Percentiles rank a stretch among this genome's conserved stretches.
These are phyloP conservation scores for Andrena hattorfiana DNA, from an alignment of 2,888 invertebrate genomes.

Conservation along the genomic window DNA sequence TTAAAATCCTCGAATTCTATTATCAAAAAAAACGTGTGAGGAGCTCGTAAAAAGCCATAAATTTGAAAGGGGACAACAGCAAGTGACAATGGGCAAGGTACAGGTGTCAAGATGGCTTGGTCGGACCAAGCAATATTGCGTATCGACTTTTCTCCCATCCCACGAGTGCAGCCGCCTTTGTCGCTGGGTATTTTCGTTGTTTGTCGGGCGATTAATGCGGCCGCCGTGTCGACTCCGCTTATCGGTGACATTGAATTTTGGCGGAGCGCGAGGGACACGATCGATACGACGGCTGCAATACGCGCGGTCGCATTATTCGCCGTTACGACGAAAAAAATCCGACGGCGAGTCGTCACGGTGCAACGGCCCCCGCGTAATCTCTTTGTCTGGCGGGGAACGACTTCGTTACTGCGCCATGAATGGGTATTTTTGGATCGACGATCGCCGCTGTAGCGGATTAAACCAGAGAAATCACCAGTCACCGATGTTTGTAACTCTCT, in stretches of 20 bases:
- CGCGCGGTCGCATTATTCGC: conserved; percentile 5
- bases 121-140: background rate
- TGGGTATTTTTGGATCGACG: conserved; percentile 39
- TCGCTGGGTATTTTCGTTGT: conserved; percentile 37
- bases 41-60: no score
- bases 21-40: no score
- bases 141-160: conserved; percentile 1
- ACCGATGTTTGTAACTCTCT: background rate
- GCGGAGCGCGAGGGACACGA: conserved; percentile 20
- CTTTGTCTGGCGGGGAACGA: conserved; percentile 2
- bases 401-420: conserved; percentile 29
- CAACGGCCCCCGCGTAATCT: conserved; percentile 4
- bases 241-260: conserved; percentile 79
- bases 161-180: conserved; percentile 24
- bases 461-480: background rate
- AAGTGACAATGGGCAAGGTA: background rate
- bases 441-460: background rate
- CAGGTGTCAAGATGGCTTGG: background rate
- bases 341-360: background rate
- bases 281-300: conserved; percentile 30
- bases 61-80: background rate
- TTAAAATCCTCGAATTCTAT: no score
- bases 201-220: conserved; percentile 33
- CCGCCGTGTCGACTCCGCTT: conserved; percentile 48
- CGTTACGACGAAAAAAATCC: conserved; percentile 3